Evolutionary conservation across 2,888 invertebrate species (phyloP).

Genomic region (Apodemia mormo): DNA sequence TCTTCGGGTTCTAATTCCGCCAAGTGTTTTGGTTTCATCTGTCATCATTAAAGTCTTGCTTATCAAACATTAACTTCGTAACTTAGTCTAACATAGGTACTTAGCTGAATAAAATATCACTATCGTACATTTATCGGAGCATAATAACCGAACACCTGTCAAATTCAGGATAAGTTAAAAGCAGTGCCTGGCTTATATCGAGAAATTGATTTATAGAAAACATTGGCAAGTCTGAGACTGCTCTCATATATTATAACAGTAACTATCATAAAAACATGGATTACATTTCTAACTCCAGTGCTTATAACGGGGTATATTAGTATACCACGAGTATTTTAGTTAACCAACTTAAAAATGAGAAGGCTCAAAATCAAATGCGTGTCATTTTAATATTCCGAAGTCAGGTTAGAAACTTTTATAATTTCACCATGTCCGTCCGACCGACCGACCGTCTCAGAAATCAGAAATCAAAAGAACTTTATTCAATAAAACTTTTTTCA

Average conservation of each 20-base stretch:
- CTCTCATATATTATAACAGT: neutral
- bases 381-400: no score
- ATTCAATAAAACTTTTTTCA: no score
- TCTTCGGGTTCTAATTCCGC: neutral
- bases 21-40: neutral
- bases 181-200: slow-evolving; percentile 11
- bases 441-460: no score
- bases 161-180: slow-evolving; percentile 16
- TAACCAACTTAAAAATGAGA: no score
- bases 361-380: no score
- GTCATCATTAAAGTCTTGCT: neutral
- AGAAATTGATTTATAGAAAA: slow-evolving; percentile 15
- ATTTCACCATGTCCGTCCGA: no score
- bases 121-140: slow-evolving; percentile 7
- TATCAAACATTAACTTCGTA: neutral
- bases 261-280: neutral
- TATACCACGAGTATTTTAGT: no score
- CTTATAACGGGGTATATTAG: no score
- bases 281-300: no score
- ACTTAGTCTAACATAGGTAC: no score
- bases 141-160: slow-evolving; percentile 16
- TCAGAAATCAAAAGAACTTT: no score
- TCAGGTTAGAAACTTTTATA: no score
- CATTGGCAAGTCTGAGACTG: neutral
- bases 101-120: neutral